These are phyloP conservation scores for Megalops cyprinoides DNA, from an alignment of 2,797 vertebrate species.

Conservation along the genomic window DNA sequence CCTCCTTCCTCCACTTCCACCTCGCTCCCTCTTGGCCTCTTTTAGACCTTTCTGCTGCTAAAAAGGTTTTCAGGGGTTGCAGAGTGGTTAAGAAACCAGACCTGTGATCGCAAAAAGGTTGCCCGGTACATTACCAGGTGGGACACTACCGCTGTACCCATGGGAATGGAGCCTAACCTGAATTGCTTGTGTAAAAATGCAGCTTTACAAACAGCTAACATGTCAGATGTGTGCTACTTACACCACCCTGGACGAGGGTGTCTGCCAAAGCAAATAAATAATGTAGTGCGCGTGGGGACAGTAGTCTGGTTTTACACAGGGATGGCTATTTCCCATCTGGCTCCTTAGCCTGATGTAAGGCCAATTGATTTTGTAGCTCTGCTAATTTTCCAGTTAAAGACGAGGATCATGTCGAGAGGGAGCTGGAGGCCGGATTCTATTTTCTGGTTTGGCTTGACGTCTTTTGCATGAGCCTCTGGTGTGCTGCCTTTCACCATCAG, in stretches of 20 bases:
- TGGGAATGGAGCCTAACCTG: neutral
- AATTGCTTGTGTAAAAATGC: neutral
- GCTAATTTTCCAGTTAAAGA: constrained; percentile 3
- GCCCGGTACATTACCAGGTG: neutral
- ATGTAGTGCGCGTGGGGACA: neutral
- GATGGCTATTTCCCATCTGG: neutral
- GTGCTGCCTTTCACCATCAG: neutral
- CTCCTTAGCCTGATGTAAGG: constrained; percentile 2
- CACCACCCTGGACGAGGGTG: neutral
- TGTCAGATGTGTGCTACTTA: neutral
- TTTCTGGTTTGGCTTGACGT: neutral
- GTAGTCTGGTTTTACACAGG: constrained; percentile 7
- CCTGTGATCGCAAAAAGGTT: too few species aligned
- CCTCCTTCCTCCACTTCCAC: constrained; percentile 30
- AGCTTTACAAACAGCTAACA: neutral
- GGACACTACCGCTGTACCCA: neutral
- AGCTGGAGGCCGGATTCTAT: neutral
- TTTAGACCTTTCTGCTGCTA: constrained; percentile 1
- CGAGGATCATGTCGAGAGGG: neutral
- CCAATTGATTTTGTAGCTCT: constrained; percentile 10
- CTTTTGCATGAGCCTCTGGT: neutral
- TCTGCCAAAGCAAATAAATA: neutral
- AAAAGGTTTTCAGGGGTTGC: neutral
- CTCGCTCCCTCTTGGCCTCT: constrained; percentile 33
- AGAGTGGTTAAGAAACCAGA: neutral